Conservation (phyloP, 2,797 vertebrate genomes). For the Rallus crepitans region DNA sequence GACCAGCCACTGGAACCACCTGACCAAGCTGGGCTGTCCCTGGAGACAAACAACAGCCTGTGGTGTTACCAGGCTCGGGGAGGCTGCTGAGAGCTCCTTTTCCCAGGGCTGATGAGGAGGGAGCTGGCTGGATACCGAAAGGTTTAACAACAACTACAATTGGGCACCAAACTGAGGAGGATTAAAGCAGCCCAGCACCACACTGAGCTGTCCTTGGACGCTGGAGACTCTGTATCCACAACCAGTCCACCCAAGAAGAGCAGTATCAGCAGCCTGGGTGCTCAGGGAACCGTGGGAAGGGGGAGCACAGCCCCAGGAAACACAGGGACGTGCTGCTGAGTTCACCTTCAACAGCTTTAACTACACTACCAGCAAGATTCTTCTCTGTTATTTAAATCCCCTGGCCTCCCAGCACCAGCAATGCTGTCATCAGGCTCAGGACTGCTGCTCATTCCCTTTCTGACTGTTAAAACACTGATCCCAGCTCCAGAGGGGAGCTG, state of each 20-base stretch:
- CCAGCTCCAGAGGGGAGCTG: rapidly evolving
- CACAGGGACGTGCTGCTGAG: background rate
- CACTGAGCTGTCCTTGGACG: rapidly evolving
- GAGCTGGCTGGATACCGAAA: background rate
- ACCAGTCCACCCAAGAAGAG: background rate
- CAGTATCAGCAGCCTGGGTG: rapidly evolving
- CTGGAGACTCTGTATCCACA: background rate
- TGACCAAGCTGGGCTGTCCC: background rate
- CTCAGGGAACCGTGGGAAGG: rapidly evolving
- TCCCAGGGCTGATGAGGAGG: no score
- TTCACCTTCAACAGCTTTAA: background rate
- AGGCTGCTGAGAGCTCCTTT: background rate
- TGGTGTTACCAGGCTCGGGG: no score
- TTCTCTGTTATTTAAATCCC: background rate
- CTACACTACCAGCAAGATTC: rapidly evolving
- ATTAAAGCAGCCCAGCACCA: background rate
- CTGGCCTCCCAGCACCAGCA: rapidly evolving
- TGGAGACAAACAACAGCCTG: background rate
- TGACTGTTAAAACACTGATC: background rate
- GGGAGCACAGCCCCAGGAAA: background rate
- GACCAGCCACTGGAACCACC: background rate
- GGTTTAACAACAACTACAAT: background rate
- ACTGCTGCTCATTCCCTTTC: background rate
- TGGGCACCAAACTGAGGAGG: rapidly evolving
- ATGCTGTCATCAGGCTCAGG: background rate